Evolutionary conservation across 2,888 invertebrate species (phyloP), one percentile per base, ranked within the genome.

Genomic region (Endotricha flammealis): DNA sequence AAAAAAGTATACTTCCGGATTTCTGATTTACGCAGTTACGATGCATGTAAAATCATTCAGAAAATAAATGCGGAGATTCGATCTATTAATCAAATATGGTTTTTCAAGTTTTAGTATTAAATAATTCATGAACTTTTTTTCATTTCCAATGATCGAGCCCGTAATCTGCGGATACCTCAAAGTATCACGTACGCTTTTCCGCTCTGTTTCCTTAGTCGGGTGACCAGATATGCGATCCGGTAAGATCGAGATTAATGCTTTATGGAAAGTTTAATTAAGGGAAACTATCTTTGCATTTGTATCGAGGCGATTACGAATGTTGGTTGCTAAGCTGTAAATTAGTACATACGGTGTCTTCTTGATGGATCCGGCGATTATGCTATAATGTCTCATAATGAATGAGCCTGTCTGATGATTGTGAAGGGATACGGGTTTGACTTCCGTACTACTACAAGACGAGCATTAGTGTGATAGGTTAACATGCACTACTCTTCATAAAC

Each of bases 131-230:
- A 16, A 16, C 4, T 16, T 4, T 16, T 16, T 16, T 16, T 16
- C 6, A 16, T 4, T 25, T 10, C 10, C 10, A 5, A 25, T 25
- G 5, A 5, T 5, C 11, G 5, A 5, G 10, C 1, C 12, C 3
- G 3, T 25, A 27, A 27, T 27, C 27, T 11, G 27, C 27, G 27
- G 12, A 27, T 27, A 12, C 2, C 27, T 27, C 12, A 10, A 27
- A 8, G 8, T 10, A 12, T 31, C 30, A 31, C 30, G 30, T 33
- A 14, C 17, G 27, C 22, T 33, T 33, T 32, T 33, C 25, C 27
- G 32, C 32, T 33, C 32, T 27, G 32, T 25, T 33, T 33, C 27
- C 27, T 33, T 33, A 27, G 32, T 27, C 32, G 32, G 32, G 14
- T 33, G 32, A 32, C 13, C 13, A 25, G 24, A 31, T 28, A 20